Evolutionary conservation across 92 coral and sea anemone species (phyloP).

Genomic region (Umimayanthus kanabou): DNA sequence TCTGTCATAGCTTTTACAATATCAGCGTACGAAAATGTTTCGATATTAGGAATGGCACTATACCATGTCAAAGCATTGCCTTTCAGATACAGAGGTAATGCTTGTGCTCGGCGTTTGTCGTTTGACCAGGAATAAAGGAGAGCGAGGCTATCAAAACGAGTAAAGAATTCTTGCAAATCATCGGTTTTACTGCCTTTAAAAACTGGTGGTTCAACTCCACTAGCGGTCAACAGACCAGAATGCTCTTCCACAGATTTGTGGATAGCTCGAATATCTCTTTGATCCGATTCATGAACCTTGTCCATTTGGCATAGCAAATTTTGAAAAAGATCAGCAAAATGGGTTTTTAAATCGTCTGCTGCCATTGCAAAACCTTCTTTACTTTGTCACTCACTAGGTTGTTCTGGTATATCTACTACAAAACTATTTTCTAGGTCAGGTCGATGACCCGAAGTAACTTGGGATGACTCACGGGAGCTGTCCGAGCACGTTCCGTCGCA

Average conservation of each 20-base stretch:
- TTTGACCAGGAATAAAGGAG: conserved; percentile 24
- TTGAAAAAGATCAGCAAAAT: conserved; percentile 4
- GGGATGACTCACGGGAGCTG: neutral
- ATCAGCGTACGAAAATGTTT: neutral
- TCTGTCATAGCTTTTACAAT: conserved; percentile 35
- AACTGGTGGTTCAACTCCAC: conserved; percentile 16
- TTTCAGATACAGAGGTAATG: conserved; percentile 46
- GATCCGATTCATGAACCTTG: conserved; percentile 7
- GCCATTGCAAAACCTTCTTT: neutral
- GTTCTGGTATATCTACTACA: neutral
- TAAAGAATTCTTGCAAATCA: conserved; percentile 45
- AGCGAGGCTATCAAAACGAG: conserved; percentile 37
- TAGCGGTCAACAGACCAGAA: conserved; percentile 20
- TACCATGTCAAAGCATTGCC: conserved; percentile 55
- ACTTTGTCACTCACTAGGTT: neutral
- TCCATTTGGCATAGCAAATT: conserved; percentile 10
- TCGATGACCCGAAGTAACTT: no score
- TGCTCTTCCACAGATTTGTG: conserved; percentile 6
- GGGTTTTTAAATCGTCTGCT: conserved; percentile 11
- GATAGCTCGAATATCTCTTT: conserved; percentile 27
- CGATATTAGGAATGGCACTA: conserved; percentile 35
- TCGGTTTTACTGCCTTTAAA: conserved; percentile 46
- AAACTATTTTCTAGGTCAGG: no score
- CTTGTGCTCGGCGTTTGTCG: conserved; percentile 36
- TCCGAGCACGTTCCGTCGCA: conserved; percentile 21